Base-by-base conservation (phyloP, 2,888 invertebrate genomes). In the Drosophila macrospina region DNA sequence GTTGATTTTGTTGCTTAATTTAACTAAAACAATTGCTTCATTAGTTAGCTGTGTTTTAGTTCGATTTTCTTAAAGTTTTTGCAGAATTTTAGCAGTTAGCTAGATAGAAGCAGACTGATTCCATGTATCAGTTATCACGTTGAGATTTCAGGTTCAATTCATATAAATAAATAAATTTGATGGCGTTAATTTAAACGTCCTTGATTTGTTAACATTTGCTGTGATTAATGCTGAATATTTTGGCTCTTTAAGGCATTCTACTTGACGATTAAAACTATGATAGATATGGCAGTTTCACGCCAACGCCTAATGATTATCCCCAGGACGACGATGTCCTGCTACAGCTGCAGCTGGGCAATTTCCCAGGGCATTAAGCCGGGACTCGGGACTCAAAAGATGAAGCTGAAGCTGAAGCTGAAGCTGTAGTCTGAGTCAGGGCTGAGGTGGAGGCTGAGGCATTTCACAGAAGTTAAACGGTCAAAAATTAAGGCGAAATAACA, bases 401-500 rank as follows among this genome's bases (percentile, higher is more conserved):
- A 30, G 24, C 48, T 45, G 16, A 72, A 48, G 15, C 48, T 26
- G 20, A 63, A 50, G 36, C 59, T 28, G 16, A 41, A 55, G 20
- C 34, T 51, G 51, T 32, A 20, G 50, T 10, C 15, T 26, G 32
- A 39, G 59, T 34, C 26, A 32, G 26, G 15, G 41, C 45, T 54
- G 59, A 20, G 20, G 59, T n/a, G n/a, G n/a, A n/a, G n/a, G n/a
- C n/a, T n/a, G n/a, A 63, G 63, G 60, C 79, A 78, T 74, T 81
- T 64, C 65, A 59, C 61, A 82, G 69, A 85, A 81, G 84, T 81
- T 81, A 81, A 81, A 80, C 74, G 81, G 84, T 81, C 81, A 80
- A 83, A 86, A 86, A 81, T 86, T 69, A 76, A 75, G 73, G 55
- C 68, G 42, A 64, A 82, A 62, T 69, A 73, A 62, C 69, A 78